Evolutionary conservation across 2,888 invertebrate genomes (phyloP), one percentile per base, ranked within the genome.

Genomic region (Nemotelus pantherinus): DNA sequence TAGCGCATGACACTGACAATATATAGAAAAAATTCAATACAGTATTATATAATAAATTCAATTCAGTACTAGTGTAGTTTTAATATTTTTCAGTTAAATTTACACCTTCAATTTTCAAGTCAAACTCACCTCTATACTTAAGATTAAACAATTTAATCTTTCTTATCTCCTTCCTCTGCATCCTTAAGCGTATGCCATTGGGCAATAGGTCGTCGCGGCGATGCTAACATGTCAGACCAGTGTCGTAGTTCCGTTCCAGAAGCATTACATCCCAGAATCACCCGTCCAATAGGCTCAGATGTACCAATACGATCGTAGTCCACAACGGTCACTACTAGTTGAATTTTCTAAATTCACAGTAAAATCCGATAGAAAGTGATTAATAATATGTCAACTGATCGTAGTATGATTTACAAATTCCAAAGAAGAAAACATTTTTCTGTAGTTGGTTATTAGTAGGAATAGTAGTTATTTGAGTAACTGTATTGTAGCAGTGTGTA

Each of bases 241-340:
- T 99, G 99, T 84, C 99, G 95, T 81, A 99, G 90, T 88, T 99
- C 99, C 53, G 99, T 98, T 82, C 99, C 99, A 80, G 95, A 95
- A 84, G 97, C 97, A 89, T 96, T 97, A 90, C 97, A 98, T 77
- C 99, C 99, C 83, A 99, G 91, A 82, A 98, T 93, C 82, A 97
- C 96, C 89, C 97, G 95, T 82, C 99, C 99, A 87, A 99, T 99
- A 72, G 99, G 99, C 89, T 99, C 99, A 84, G 99, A 99, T 78
- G 99, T 99, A 82, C 99, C 99, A 89, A 99, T 98, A 88, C 99
- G 95, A 90, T 99, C 99, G 89, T 99, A 99, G 89, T 99, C 99
- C 88, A 99, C 99, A 87, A 99, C 99, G 80, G 99, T 99, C 85
- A 99, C 94, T 88, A 96, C 94, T 90, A 99, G 92, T 89, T 98